phyloP scores from a whole-genome alignment of 2,888 invertebrate genomes.

The Apotomis turbidana region DNA sequence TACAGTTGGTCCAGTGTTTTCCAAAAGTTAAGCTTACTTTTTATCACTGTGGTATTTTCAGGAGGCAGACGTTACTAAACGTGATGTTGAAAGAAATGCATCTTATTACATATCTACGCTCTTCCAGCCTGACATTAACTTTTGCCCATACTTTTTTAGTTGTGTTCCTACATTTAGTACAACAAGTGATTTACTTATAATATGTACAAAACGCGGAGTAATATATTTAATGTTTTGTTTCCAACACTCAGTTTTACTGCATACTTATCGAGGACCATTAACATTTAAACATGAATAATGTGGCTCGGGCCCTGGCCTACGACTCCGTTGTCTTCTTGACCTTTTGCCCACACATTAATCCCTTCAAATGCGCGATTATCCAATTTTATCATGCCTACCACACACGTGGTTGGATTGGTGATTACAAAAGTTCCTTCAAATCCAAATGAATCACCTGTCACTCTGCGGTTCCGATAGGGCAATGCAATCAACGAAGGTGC shows the following conservation, averaged over 20 bases:
- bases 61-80: too few relatives aligned
- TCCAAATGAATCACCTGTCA: slow-evolving; percentile 35
- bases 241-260: slow-evolving; percentile 46
- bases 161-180: slow-evolving; percentile 1
- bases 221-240: slow-evolving; percentile 46
- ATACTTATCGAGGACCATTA: slow-evolving; percentile 52
- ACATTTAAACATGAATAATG: slow-evolving; percentile 55
- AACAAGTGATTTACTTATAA: slow-evolving; percentile 24
- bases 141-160: neutral
- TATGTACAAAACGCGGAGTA: slow-evolving; percentile 28
- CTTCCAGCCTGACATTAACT: slow-evolving; percentile 4
- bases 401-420: slow-evolving; percentile 36
- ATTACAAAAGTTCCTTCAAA: slow-evolving; percentile 35
- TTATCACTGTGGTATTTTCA: too few relatives aligned
- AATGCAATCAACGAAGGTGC: slow-evolving; percentile 9
- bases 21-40: neutral
- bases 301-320: slow-evolving; percentile 44
- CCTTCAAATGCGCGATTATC: slow-evolving; percentile 48
- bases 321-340: slow-evolving; percentile 46
- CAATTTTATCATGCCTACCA: slow-evolving; percentile 44
- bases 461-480: slow-evolving; percentile 25
- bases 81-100: too few relatives aligned
- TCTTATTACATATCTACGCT: neutral
- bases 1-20: neutral
- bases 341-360: slow-evolving; percentile 48